Evolutionary conservation across 30 jellyfish, hydroid and myxozoan species (phyloP), one percentile per base, ranked within the genome.

Genomic region (Sanderia malayensis): DNA sequence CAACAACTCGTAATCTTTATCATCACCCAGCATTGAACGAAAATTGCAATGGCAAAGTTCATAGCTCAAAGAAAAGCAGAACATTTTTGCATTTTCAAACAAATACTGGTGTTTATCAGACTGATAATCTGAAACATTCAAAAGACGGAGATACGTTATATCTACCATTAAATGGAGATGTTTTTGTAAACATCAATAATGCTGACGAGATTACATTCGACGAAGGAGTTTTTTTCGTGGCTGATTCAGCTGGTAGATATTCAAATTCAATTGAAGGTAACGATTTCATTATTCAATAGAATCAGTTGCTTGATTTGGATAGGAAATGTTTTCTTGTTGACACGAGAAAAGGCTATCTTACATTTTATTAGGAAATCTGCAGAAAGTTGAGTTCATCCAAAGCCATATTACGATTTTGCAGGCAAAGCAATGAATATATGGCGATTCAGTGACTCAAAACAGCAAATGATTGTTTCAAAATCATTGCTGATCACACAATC

Each of bases 401-500:
- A 6, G 15, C 55, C 55, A n/a, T n/a, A n/a, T n/a, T n/a, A n/a
- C n/a, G n/a, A n/a, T n/a, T n/a, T 66, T 28, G 10, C 45, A 69
- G 81, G 81, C 20, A 69, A 45, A 18, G 81, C 68, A 46, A 69
- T 69, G 81, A 29, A 69, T 44, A 46, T 69, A 7, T 69, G 81
- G 81, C 44, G 66, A 26, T 69, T 41, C 66, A 69, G 81, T 69
- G 81, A 69, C 52, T 19, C 27, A n/a, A 46, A 18, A 46, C 68
- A 69, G 46, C 81, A 37, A 31, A 69, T 69, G 81, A 32, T 69
- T 11, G 57, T 69, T 49, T 23, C 69, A 69, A 69, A 44, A 34
- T 69, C 81, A 15, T 69, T 69, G 26, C 81, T 69, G 0, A 69
- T 69, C 22, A 69, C 81, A 4, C 46, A 69, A 31, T 31, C 53